A percentile compares a stretch with the other conserved stretches of the same genome.
Conservation (phyloP, 1,140 invertebrate genomes). For the Drosophila ogumai region DNA sequence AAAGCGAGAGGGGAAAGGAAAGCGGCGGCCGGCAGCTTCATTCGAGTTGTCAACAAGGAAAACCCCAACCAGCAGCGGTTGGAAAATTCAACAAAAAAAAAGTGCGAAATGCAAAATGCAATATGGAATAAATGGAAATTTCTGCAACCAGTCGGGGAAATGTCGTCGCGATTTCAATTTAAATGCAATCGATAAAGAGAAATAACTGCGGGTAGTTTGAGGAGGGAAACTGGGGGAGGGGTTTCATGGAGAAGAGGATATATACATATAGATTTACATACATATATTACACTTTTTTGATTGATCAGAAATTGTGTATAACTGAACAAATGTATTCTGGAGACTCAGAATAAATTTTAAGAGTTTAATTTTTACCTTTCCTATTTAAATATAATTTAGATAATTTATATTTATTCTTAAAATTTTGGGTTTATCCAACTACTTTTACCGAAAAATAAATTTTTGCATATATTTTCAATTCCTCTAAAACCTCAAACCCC, state of each 20-base stretch:
- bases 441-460: neutral
- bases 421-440: too few species aligned
- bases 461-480: neutral
- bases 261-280: neutral
- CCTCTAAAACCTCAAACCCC: neutral
- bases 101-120: conserved; percentile 54
- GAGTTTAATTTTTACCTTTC: neutral
- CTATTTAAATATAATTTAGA: neutral
- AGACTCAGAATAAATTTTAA: neutral
- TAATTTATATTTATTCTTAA: too few species aligned
- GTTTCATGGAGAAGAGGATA: neutral
- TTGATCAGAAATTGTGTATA: conserved; percentile 20
- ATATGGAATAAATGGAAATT: conserved; percentile 51
- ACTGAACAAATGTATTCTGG: neutral
- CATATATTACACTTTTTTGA: neutral
- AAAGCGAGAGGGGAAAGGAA: neutral
- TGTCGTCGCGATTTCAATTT: conserved; percentile 55
- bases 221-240: neutral
- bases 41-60: conserved; percentile 48
- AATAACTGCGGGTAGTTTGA: conserved; percentile 25
- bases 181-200: conserved; percentile 54
- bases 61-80: conserved; percentile 42
- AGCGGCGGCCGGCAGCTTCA: conserved; percentile 33
- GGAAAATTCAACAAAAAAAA: conserved; percentile 17
- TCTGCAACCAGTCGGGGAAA: conserved; percentile 38